Evolutionary conservation across 2,888 invertebrate genomes (phyloP), one percentile per base, ranked within the genome.

Genomic region (Chrysolina americana): DNA sequence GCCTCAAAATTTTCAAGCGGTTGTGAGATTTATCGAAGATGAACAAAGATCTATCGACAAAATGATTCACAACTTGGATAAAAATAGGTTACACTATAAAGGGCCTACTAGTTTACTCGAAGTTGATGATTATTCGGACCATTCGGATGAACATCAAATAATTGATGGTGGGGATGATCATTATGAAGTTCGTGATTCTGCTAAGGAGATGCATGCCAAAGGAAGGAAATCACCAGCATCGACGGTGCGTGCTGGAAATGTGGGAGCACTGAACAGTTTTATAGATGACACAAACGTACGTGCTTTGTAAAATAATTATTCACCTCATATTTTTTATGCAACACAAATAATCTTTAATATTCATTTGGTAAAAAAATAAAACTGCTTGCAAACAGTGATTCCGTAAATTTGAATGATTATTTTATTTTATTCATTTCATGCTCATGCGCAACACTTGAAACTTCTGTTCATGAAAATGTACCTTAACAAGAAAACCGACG

Each of bases 1-100:
- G 53, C 75, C 79, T 6, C 66, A 77, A 66, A 75, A 78, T 68
- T 65, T 70, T 15, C 74, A 76, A 64, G 71, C 50, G 11, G 41
- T 78, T 41, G 74, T 75, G 2, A 62, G 66, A 17, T 78, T 73
- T 41, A 71, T 78, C 4, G 71, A 76, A 65, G 47, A n/a, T 0
- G 63, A 74, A 19, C 63, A 71, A 28, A 62, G 36, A 21, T 41
- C 10, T 47, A 56, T 71, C 19, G 53, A 63, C 48, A 41, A 9
- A 23, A 47, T 78, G 41, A 17, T 76, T 41, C 48, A 74, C 8
- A 62, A 13, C 19, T 64, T 65, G 48, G 56, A 69, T 10, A 53
- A 41, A 53, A 69, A 41, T 15, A 44, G 17, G 28, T 72, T 62
- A n/a, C 68, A 68, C 23, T 72, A 50, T 44, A 68, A 63, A 8